Percentiles rank a stretch among this genome's conserved stretches.
These are phyloP conservation scores for Eupithecia tripunctaria DNA, from an alignment of 2,888 invertebrate genomes.

Conservation along the genomic window DNA sequence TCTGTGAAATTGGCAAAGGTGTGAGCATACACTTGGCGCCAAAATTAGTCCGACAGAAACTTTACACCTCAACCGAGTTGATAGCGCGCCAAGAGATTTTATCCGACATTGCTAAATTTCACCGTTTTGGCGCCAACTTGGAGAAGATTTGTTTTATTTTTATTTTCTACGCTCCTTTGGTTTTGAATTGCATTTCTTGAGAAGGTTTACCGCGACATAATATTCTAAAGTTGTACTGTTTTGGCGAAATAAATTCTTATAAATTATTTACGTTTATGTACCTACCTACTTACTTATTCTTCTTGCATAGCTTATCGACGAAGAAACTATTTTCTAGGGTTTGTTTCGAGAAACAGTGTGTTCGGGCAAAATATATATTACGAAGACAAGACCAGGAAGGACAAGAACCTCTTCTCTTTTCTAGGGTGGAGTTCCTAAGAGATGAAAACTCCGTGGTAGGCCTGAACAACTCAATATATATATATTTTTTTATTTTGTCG, in stretches of 20 bases:
- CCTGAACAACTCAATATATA: too few relatives aligned
- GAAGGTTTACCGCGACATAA: background rate
- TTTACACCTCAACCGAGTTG: constrained; percentile 7
- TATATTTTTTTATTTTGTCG: too few relatives aligned
- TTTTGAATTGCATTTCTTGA: constrained; percentile 3
- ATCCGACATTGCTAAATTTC: constrained; percentile 8
- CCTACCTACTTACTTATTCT: background rate
- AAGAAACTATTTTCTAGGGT: too few relatives aligned
- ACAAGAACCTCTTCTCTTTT: too few relatives aligned
- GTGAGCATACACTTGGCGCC: background rate
- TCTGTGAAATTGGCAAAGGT: constrained; percentile 1
- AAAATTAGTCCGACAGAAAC: constrained; percentile 8
- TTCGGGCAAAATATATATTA: too few relatives aligned
- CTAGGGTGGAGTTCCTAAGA: too few relatives aligned
- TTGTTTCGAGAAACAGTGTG: too few relatives aligned
- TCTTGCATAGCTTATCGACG: too few relatives aligned
- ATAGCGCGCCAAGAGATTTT: constrained; percentile 18
- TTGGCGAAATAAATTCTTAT: background rate
- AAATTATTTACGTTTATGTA: background rate
- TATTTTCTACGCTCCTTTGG: constrained; percentile 3
- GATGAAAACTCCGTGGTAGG: too few relatives aligned
- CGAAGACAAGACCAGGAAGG: too few relatives aligned
- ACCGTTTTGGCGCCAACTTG: constrained; percentile 23
- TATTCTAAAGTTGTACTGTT: background rate
- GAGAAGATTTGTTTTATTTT: constrained; percentile 1